Evolutionary conservation across 2,113 vertebrate species (phyloP).

Genomic region (Microtus pennsylvanicus): DNA sequence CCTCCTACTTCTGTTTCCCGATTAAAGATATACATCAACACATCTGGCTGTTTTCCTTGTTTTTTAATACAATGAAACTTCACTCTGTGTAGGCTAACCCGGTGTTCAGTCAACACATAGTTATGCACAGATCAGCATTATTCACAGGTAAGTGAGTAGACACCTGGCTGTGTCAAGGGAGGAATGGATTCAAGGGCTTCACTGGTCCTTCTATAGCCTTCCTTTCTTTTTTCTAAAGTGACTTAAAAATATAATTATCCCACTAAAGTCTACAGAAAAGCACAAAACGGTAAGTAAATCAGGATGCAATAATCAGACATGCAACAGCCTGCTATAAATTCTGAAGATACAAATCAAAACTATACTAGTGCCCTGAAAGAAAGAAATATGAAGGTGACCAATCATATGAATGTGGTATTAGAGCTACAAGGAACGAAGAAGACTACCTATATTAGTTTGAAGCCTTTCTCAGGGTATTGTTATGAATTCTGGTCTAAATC

Average conservation of each 20-base stretch:
- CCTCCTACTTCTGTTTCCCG: too few relatives aligned
- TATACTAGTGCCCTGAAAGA: not conserved
- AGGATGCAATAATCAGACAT: not conserved
- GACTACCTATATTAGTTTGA: not conserved
- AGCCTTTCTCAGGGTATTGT: not conserved
- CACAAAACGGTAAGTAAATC: conserved; percentile 14
- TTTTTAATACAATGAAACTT: not conserved
- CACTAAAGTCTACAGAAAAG: not conserved
- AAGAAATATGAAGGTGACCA: not conserved
- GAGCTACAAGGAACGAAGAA: not conserved
- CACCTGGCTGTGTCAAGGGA: not conserved
- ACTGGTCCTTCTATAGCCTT: not conserved
- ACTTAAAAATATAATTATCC: not conserved
- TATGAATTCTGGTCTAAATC: not conserved
- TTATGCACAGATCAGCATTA: not conserved
- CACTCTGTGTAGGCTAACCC: not conserved
- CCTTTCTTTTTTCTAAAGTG: not conserved
- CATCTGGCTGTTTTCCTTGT: not conserved
- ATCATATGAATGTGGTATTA: not conserved
- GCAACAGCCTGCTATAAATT: not conserved
- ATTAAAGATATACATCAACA: not conserved
- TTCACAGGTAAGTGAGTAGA: not conserved
- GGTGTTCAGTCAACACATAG: not conserved
- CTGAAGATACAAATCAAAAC: not conserved
- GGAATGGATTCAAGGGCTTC: not conserved